phyloP scores from a whole-genome alignment of 1,140 invertebrate genomes.

The Harlomillsia oculata region DNA sequence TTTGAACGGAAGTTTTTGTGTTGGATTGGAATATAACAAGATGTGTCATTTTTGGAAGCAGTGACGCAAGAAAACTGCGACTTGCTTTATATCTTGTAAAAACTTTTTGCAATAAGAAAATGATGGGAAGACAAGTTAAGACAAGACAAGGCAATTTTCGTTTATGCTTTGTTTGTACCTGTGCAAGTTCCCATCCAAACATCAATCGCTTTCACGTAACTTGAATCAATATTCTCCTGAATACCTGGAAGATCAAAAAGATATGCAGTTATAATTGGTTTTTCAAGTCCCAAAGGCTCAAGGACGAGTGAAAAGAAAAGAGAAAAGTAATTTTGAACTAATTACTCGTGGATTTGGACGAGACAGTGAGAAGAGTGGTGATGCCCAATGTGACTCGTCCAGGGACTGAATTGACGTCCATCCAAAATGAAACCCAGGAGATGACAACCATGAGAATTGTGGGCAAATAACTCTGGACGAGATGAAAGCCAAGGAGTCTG shows the following conservation, averaged over 20 bases:
- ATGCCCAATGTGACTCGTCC: slow-evolving; percentile 52
- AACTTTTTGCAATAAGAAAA: no score
- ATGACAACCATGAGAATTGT: slow-evolving; percentile 57
- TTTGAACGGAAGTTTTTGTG: no score
- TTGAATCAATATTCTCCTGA: slow-evolving; percentile 45
- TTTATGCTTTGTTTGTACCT: no score
- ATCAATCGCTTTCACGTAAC: slow-evolving; percentile 47
- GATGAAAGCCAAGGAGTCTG: slow-evolving; percentile 51
- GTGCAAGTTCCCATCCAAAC: slow-evolving; percentile 33
- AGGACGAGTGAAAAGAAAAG: neutral
- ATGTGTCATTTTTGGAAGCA: no score
- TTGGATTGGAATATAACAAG: no score
- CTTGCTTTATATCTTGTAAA: no score
- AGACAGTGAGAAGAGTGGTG: slow-evolving; percentile 51
- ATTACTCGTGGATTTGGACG: slow-evolving; percentile 46
- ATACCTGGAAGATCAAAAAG: slow-evolving; percentile 38
- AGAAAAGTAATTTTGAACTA: neutral
- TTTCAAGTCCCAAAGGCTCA: neutral
- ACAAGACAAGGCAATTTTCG: no score
- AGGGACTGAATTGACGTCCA: slow-evolving; percentile 55
- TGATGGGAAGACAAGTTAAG: no score
- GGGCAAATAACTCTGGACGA: slow-evolving; percentile 56
- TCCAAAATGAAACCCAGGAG: slow-evolving; percentile 58
- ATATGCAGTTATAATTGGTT: neutral
- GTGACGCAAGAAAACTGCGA: no score